Evolutionary conservation across 2,113 vertebrate genomes (phyloP).

Genomic region (Clarias gariepinus): DNA sequence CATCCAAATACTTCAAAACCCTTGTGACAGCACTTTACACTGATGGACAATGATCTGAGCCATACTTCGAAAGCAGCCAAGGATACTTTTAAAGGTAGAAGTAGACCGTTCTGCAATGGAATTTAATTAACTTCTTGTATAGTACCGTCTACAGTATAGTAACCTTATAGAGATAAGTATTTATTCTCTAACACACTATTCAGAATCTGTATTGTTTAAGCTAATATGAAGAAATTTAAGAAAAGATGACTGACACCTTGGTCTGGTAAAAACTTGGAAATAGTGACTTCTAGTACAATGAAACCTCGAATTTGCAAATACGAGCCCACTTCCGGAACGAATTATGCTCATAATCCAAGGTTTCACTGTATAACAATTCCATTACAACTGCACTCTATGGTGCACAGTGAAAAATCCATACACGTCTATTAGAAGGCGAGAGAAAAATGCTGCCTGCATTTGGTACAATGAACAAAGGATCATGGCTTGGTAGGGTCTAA

Average conservation of each 20-base stretch:
- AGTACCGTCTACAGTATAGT: too few relatives aligned
- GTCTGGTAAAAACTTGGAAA: neutral
- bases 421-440: neutral
- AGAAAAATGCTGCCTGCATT: conserved; percentile 40
- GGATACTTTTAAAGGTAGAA: neutral
- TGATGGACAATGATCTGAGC: neutral
- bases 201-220: neutral
- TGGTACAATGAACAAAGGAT: conserved; percentile 61
- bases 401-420: neutral
- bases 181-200: too few relatives aligned
- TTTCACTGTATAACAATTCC: neutral
- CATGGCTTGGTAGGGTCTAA: conserved; percentile 72
- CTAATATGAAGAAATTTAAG: neutral
- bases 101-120: neutral
- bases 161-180: too few relatives aligned
- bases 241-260: neutral
- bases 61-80: neutral
- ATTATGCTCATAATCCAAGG: too few relatives aligned
- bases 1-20: neutral
- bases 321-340: too few relatives aligned
- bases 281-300: neutral
- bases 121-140: too few relatives aligned
- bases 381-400: neutral
- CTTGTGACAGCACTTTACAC: neutral
- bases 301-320: too few relatives aligned